These are phyloP conservation scores for Thrips palmi DNA, from an alignment of 1,140 invertebrate genomes.

Conservation along the genomic window DNA sequence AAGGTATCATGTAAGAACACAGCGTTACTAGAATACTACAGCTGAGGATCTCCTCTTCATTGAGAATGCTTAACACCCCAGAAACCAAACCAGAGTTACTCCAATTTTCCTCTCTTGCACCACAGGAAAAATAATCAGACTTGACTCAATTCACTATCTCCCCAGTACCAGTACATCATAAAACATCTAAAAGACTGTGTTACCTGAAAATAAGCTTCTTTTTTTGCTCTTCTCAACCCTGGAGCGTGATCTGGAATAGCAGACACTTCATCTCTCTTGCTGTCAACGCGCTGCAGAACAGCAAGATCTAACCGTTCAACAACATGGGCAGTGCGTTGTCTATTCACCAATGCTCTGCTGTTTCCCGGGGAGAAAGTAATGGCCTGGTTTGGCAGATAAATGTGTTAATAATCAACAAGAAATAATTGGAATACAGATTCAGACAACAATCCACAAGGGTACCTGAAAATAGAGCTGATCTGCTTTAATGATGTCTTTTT, in stretches of 20 bases:
- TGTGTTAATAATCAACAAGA: neutral
- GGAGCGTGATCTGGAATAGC: conserved; percentile 60
- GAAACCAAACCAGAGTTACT: too few species aligned
- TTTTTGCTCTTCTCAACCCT: conserved; percentile 69
- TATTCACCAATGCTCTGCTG: conserved; percentile 55
- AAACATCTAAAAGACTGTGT: neutral
- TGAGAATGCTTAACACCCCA: too few species aligned
- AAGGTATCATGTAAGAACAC: too few species aligned
- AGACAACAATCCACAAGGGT: neutral
- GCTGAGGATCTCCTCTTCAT: too few species aligned
- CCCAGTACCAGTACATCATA: too few species aligned
- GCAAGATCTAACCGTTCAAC: conserved; percentile 79
- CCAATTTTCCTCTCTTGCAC: too few species aligned
- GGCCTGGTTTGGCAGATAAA: conserved; percentile 29
- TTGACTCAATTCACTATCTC: neutral
- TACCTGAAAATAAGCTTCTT: conserved; percentile 70
- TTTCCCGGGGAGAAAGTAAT: conserved; percentile 68
- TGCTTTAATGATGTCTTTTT: conserved; percentile 72
- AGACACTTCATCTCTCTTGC: conserved; percentile 63
- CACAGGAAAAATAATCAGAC: neutral
- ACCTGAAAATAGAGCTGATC: conserved; percentile 62
- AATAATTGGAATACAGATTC: neutral
- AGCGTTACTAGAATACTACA: too few species aligned
- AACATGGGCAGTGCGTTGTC: conserved; percentile 63
- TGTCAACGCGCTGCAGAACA: conserved; percentile 63